These are phyloP conservation scores for Glaucomys volans DNA, from an alignment of 2,113 vertebrate genomes.

Conservation along the genomic window DNA sequence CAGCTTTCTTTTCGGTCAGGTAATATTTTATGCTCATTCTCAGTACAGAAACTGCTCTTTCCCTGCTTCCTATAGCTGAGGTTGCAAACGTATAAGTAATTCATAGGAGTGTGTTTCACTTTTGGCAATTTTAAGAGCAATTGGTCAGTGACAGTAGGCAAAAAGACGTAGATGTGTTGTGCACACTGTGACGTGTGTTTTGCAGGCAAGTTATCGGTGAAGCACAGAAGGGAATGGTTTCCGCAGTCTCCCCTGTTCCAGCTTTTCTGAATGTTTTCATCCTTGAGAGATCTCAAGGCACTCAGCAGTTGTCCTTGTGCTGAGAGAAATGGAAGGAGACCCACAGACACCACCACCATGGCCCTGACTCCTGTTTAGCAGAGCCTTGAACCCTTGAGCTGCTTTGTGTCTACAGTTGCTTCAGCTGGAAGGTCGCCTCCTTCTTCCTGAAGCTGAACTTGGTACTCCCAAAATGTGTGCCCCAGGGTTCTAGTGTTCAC, in stretches of 20 bases:
- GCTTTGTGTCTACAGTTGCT: not conserved
- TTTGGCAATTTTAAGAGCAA: not conserved
- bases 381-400: not conserved
- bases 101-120: not conserved
- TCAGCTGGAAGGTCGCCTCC: not conserved
- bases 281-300: not conserved
- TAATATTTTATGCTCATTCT: not conserved
- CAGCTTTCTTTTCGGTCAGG: not conserved
- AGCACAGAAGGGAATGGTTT: not conserved
- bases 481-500: not conserved
- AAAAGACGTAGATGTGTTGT: accelerated
- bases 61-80: not conserved
- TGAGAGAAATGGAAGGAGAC: not conserved
- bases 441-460: not conserved
- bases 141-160: not conserved
- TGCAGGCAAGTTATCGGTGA: not conserved
- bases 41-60: not conserved
- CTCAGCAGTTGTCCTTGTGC: not conserved
- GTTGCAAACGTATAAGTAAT: not conserved
- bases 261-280: not conserved
- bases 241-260: not conserved
- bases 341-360: accelerated
- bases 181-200: not conserved
- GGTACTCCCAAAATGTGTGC: too few relatives aligned
- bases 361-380: not conserved